Conservation (phyloP, 2,888 invertebrate species). For the Synergus gifuensis region DNA sequence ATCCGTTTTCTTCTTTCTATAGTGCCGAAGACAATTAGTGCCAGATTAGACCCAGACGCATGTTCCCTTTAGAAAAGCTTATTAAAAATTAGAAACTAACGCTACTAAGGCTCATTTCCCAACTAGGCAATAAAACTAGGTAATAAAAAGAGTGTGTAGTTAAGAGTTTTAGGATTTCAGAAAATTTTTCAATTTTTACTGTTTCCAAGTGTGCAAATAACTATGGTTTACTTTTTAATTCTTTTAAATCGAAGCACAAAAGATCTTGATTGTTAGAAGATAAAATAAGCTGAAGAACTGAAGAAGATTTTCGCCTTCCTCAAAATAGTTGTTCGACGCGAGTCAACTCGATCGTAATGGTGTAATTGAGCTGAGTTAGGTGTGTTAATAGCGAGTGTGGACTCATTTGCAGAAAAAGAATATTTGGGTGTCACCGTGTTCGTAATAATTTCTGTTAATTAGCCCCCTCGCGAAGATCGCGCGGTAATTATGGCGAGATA, state of each 20-base stretch:
- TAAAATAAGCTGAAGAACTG: not conserved
- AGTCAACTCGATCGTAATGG: constrained; percentile 24
- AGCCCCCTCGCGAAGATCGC: constrained; percentile 53
- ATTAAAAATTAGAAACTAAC: not conserved
- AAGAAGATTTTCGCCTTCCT: not conserved
- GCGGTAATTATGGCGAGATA: constrained; percentile 48
- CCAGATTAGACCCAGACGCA: not conserved
- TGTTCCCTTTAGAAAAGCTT: not conserved
- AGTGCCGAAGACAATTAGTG: not conserved
- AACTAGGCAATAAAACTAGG: not conserved
- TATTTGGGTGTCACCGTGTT: constrained; percentile 52
- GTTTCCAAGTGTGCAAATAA: no score
- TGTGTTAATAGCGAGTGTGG: constrained; percentile 22
- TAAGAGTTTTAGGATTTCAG: no score
- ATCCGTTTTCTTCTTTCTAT: not conserved
- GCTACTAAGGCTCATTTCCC: not conserved
- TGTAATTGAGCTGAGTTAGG: constrained; percentile 7
- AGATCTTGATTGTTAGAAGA: not conserved
- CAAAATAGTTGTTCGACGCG: constrained; percentile 27
- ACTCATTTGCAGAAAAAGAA: constrained; percentile 29
- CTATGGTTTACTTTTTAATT: no score
- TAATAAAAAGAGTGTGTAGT: no score
- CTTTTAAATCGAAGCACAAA: no score
- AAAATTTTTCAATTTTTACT: no score
- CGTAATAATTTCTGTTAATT: constrained; percentile 57